phyloP scores from a whole-genome alignment of 1,140 invertebrate genomes.

The Saccostrea cuccullata region DNA sequence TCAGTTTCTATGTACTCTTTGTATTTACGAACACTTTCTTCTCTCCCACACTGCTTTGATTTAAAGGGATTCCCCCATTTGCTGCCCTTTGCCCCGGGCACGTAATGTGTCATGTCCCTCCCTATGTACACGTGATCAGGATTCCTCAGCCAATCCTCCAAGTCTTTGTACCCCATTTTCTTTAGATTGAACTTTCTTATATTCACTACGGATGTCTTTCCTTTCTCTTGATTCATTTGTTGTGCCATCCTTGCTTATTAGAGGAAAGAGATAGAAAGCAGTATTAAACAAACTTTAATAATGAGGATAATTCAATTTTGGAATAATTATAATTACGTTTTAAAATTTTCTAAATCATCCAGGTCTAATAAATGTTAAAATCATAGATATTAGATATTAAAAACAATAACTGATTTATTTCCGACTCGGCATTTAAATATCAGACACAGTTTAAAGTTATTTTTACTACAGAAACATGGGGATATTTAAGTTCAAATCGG shows the following conservation, averaged over 20 bases:
- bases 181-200: constrained; percentile 53
- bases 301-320: too few species aligned
- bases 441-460: too few species aligned
- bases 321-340: too few species aligned
- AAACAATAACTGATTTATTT: too few species aligned
- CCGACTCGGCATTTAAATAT: too few species aligned
- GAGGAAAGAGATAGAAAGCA: too few species aligned
- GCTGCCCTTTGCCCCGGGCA: constrained; percentile 57
- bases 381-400: too few species aligned
- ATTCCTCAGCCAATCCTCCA: constrained; percentile 54
- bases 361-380: too few species aligned
- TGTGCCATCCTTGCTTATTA: neutral
- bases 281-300: too few species aligned
- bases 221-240: neutral
- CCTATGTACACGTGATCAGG: constrained; percentile 62
- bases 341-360: too few species aligned
- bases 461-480: too few species aligned
- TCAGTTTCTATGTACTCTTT: constrained; percentile 52
- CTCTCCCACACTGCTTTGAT: constrained; percentile 41
- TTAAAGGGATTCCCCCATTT: constrained; percentile 63
- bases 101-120: constrained; percentile 59
- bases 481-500: too few species aligned
- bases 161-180: constrained; percentile 52
- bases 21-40: constrained; percentile 47
- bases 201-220: constrained; percentile 47